phyloP scores from a whole-genome alignment of 1,140 invertebrate species.

The Panulirus ornatus region DNA sequence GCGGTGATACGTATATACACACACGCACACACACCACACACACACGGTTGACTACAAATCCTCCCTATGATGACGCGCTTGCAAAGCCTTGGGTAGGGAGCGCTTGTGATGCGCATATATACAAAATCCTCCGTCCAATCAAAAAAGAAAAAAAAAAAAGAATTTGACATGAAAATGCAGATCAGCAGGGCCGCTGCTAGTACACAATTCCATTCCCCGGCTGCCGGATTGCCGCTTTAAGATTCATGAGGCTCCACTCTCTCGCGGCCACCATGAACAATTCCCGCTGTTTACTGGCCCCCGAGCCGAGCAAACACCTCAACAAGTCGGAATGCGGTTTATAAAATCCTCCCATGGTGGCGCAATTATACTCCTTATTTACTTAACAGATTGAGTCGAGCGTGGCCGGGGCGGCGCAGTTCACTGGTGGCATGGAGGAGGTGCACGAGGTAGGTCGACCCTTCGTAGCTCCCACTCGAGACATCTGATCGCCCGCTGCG shows the following conservation, averaged over 20 bases:
- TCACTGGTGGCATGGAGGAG: too few relatives aligned
- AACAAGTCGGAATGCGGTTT: conserved; percentile 6
- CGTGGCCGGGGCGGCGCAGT: not conserved
- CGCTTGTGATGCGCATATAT: too few relatives aligned
- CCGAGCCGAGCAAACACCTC: conserved; percentile 5
- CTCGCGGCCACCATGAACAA: not conserved
- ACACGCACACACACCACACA: too few relatives aligned
- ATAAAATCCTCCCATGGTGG: conserved; percentile 37
- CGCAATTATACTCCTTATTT: conserved; percentile 37
- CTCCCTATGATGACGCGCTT: too few relatives aligned
- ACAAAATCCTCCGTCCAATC: too few relatives aligned
- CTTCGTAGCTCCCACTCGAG: too few relatives aligned
- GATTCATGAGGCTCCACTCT: conserved; percentile 26
- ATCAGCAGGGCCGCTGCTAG: not conserved
- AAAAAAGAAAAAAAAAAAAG: not conserved
- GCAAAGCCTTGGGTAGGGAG: too few relatives aligned
- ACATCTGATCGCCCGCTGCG: too few relatives aligned
- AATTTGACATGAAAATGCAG: conserved; percentile 5
- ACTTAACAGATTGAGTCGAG: conserved; percentile 19
- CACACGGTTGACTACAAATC: too few relatives aligned
- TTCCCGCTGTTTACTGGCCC: conserved; percentile 5
- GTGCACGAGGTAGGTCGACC: too few relatives aligned
- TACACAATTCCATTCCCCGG: conserved; percentile 29
- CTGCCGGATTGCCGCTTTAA: conserved; percentile 13
- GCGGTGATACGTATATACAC: too few relatives aligned